A percentile compares a stretch with the other conserved stretches of the same genome.
Conservation (phyloP, 2,113 vertebrate genomes). For the Lonchura striata region DNA sequence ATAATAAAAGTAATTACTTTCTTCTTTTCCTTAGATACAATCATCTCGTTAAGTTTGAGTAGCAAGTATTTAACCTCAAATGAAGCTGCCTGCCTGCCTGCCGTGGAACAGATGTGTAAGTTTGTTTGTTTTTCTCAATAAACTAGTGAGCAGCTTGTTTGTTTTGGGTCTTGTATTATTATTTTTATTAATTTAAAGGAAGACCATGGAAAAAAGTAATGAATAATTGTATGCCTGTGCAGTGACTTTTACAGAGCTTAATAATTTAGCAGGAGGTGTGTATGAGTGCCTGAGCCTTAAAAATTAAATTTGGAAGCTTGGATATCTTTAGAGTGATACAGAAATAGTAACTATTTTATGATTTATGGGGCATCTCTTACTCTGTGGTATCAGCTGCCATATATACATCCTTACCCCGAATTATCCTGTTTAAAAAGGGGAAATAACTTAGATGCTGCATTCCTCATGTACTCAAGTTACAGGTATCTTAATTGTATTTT, state of each 20-base stretch:
- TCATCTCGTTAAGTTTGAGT: conserved; percentile 18
- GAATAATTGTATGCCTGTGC: not conserved
- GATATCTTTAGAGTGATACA: conserved; percentile 11
- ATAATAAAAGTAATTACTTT: not conserved
- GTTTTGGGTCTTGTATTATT: not conserved
- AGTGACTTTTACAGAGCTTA: not conserved
- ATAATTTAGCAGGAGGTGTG: not conserved
- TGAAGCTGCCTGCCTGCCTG: not conserved
- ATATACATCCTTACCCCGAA: not conserved
- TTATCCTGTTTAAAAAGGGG: not conserved
- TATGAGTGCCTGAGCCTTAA: not conserved
- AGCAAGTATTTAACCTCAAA: conserved; percentile 6
- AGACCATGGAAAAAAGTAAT: not conserved
- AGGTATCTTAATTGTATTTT: not conserved
- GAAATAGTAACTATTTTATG: not conserved
- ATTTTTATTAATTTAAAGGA: not conserved
- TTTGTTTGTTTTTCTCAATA: not conserved
- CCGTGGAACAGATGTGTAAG: conserved; percentile 45
- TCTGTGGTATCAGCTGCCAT: not conserved
- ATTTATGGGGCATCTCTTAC: not conserved
- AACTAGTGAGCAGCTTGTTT: not conserved
- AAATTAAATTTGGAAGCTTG: not conserved
- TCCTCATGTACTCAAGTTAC: not conserved
- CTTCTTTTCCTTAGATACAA: conserved; percentile 20
- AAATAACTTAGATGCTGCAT: not conserved